Evolutionary conservation across 1,140 invertebrate genomes (phyloP).

Genomic region (Bombus turneri): DNA sequence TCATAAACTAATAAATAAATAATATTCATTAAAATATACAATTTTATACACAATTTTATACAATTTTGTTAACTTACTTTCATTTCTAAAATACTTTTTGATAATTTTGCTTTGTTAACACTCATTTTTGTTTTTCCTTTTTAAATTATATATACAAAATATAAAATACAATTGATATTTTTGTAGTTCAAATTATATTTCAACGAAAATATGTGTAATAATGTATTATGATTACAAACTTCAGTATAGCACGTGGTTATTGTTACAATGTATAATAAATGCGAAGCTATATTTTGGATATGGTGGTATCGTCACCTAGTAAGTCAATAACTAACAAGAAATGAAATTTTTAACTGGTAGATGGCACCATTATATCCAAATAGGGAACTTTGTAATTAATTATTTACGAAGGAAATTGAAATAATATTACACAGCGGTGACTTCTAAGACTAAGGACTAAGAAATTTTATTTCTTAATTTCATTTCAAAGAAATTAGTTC

Average conservation of each 20-base stretch:
- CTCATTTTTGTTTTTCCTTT: constrained; percentile 39
- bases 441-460: too few species aligned
- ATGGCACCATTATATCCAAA: too few species aligned
- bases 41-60: background rate
- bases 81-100: constrained; percentile 89
- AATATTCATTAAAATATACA: constrained; percentile 24
- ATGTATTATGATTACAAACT: background rate
- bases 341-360: too few species aligned
- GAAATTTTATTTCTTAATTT: too few species aligned
- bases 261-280: background rate
- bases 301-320: too few species aligned
- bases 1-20: constrained; percentile 89
- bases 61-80: constrained; percentile 78
- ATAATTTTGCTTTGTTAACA: constrained; percentile 81
- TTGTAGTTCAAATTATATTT: background rate
- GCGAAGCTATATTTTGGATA: too few species aligned
- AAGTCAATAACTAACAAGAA: too few species aligned
- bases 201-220: background rate
- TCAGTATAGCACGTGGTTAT: background rate
- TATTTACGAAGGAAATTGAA: too few species aligned
- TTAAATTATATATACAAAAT: background rate
- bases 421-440: too few species aligned
- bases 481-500: too few species aligned
- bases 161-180: background rate
- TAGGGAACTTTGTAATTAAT: too few species aligned